A percentile compares a stretch with the other conserved stretches of the same genome.
phyloP scores from a whole-genome alignment of 2,797 vertebrate species.

The Pempheris klunzingeri region DNA sequence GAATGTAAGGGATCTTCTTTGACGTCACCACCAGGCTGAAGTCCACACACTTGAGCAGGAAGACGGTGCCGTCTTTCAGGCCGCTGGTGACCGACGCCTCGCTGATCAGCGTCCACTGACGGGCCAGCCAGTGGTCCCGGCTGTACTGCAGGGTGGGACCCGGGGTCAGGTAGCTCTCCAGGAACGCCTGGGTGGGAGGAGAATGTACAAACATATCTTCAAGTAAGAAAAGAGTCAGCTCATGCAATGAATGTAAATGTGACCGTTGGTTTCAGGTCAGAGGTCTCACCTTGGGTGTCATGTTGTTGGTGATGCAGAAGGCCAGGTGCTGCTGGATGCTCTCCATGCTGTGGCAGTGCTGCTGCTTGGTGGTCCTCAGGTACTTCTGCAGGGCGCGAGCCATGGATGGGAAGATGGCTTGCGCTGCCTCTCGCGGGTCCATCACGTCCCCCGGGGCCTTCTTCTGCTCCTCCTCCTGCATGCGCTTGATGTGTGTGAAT shows the following conservation, averaged over 20 bases:
- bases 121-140: slow-evolving; percentile 92
- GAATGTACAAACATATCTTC: not conserved
- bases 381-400: slow-evolving; percentile 98
- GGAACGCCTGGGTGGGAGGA: slow-evolving; percentile 87
- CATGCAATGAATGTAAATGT: not conserved
- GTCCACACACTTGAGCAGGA: slow-evolving; percentile 92
- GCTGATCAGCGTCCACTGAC: slow-evolving; percentile 95
- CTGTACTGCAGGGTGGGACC: slow-evolving; percentile 97
- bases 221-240: not conserved
- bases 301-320: slow-evolving; percentile 98
- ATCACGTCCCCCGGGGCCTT: slow-evolving; percentile 93
- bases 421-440: slow-evolving; percentile 95
- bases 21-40: slow-evolving; percentile 93
- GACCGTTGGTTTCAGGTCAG: fast-evolving
- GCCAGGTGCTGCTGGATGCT: slow-evolving; percentile 97
- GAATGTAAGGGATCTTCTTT: slow-evolving; percentile 93
- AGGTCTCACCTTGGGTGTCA: slow-evolving; percentile 93
- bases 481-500: slow-evolving; percentile 95
- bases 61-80: slow-evolving; percentile 90
- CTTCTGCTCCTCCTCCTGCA: slow-evolving; percentile 92
- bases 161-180: slow-evolving; percentile 92
- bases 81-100: slow-evolving; percentile 95
- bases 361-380: slow-evolving; percentile 95
- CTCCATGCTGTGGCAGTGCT: slow-evolving; percentile 99
- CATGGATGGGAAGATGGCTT: slow-evolving; percentile 98